Evolutionary conservation across 2,888 invertebrate genomes (phyloP).

Genomic region (Rhamnusium bicolor): DNA sequence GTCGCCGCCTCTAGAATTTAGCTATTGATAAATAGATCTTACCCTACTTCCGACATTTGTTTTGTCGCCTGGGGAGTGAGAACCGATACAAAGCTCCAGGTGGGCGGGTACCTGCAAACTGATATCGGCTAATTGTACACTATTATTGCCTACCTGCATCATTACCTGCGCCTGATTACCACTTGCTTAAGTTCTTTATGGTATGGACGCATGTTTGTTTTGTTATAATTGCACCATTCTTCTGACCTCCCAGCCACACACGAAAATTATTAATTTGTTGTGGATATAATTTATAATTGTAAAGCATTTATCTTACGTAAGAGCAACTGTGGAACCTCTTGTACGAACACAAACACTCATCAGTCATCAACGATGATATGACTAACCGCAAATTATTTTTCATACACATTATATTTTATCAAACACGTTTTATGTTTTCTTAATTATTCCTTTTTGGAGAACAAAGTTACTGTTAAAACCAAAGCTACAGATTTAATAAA

Average conservation of each 20-base stretch:
- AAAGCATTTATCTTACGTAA: neutral
- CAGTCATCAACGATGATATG: too few species aligned
- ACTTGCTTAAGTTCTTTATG: conserved; percentile 40
- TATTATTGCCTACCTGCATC: conserved; percentile 59
- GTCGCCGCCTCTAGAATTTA: conserved; percentile 61
- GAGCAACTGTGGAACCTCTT: neutral
- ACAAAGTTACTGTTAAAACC: too few species aligned
- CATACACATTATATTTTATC: too few species aligned
- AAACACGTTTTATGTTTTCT: too few species aligned
- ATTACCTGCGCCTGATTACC: conserved; percentile 56
- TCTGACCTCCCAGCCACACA: neutral
- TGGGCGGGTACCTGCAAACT: conserved; percentile 48
- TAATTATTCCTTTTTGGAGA: too few species aligned
- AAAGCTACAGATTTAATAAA: too few species aligned
- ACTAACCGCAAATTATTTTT: too few species aligned
- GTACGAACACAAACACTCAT: too few species aligned
- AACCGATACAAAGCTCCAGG: conserved; percentile 33
- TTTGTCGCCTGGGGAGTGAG: conserved; percentile 59
- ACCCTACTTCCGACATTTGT: conserved; percentile 63
- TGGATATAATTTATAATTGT: neutral
- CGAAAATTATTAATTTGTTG: neutral
- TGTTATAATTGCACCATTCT: neutral
- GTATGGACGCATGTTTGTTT: conserved; percentile 40
- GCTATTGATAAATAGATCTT: conserved; percentile 64
- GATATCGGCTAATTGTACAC: conserved; percentile 61